Evolutionary conservation across 1,140 invertebrate species (phyloP), one percentile per base, ranked within the genome.

Genomic region (Macrocentrus cingulum): DNA sequence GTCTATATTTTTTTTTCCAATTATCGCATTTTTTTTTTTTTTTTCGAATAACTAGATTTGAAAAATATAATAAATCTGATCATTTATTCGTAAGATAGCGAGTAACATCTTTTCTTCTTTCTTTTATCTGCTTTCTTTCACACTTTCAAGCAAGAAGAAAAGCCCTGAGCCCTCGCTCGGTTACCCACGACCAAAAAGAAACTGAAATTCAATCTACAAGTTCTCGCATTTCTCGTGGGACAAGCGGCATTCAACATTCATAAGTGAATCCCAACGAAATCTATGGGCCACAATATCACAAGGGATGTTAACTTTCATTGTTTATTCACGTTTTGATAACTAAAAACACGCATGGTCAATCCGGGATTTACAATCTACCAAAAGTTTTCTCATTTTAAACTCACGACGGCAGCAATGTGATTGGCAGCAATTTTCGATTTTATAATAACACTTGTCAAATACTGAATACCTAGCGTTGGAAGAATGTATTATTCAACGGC

Each of bases 321-420:
- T 60, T 61, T 61, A 60, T 62, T 62, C 60, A 18, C 16, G 9
- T 34, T 34, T n/a, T 37, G 56, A 67, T 59, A 56, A 48, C 18
- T 13, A 1, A n/a, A 54, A 62, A 64, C 13, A 18, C 32, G 34
- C 53, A 9, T 51, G n/a, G 20, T 49, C 37, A 25, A 46, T 19
- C 42, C 20, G 23, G 23, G 53, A 63, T 66, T 42, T 53, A 18
- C 60, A 62, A 67, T 66, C 64, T 50, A 68, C 44, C 55, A 55
- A 55, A 70, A 69, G 62, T 69, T 70, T 70, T 66, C 66, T 70
- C 67, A 64, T 70, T 68, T 67, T n/a, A n/a, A n/a, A n/a, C n/a
- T n/a, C n/a, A n/a, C n/a, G n/a, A n/a, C n/a, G n/a, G n/a, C n/a
- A n/a, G n/a, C n/a, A n/a, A n/a, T n/a, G n/a, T 53, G 50, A 15